Conservation (phyloP, 1,140 invertebrate species). For the Latrodectus geometricus region DNA sequence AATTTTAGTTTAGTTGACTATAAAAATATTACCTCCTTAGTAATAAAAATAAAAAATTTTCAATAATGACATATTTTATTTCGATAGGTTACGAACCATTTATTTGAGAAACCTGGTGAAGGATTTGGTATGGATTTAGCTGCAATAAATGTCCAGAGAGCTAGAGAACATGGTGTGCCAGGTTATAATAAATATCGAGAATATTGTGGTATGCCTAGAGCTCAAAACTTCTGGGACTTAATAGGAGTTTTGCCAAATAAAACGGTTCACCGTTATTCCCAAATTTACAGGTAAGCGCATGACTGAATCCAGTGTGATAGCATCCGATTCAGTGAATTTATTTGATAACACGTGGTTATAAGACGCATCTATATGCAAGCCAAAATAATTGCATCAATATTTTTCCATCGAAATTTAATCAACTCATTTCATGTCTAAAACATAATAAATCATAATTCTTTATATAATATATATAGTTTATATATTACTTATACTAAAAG, state of each 20-base stretch:
- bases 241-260: slow-evolving; percentile 90
- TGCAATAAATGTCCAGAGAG: slow-evolving; percentile 94
- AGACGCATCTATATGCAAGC: no score
- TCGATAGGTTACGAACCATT: slow-evolving; percentile 82
- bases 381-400: no score
- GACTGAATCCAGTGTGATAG: background rate
- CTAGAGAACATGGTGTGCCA: slow-evolving; percentile 90
- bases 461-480: no score
- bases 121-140: slow-evolving; percentile 91
- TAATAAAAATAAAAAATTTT: no score
- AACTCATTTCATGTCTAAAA: no score
- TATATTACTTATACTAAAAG: no score
- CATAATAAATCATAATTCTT: no score
- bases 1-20: no score
- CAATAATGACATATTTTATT: background rate
- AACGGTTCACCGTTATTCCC: slow-evolving; percentile 76
- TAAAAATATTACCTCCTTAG: no score
- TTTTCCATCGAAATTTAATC: no score
- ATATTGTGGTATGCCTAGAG: slow-evolving; percentile 72
- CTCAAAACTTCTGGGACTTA: slow-evolving; percentile 85
- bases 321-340: no score
- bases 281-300: slow-evolving; percentile 48
- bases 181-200: slow-evolving; percentile 89
- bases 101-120: slow-evolving; percentile 89
- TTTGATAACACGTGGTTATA: no score